Conservation (phyloP, 2,797 vertebrate genomes). For the Fratercula arctica region DNA sequence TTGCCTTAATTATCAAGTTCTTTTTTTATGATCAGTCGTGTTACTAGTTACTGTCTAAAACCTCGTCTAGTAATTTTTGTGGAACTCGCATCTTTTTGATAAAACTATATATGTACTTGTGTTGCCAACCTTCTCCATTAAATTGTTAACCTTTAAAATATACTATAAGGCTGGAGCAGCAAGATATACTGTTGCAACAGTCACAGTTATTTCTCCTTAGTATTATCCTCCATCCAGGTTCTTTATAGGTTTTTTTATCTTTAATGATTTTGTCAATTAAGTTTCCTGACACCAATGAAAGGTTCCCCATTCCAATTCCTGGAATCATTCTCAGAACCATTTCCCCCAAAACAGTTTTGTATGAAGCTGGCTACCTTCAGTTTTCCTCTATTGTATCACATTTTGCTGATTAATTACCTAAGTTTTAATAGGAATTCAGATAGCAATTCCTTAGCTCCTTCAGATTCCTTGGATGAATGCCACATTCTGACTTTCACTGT, state of each 20-base stretch:
- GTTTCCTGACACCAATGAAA: not conserved
- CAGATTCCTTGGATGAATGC: slow-evolving; percentile 31
- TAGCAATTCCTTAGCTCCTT: slow-evolving; percentile 21
- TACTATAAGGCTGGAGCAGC: not conserved
- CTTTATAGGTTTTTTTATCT: not conserved
- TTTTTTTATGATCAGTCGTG: not conserved
- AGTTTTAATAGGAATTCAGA: slow-evolving; percentile 28
- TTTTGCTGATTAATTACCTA: slow-evolving; percentile 48
- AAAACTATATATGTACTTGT: not conserved
- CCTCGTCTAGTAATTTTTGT: not conserved
- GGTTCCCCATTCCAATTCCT: not conserved
- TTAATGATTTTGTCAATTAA: not conserved
- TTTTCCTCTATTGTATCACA: not conserved
- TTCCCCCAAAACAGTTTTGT: not conserved
- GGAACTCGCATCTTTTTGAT: not conserved
- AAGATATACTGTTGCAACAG: not conserved
- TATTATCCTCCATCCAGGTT: not conserved
- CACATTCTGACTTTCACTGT: slow-evolving; percentile 21
- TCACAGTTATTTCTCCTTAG: not conserved
- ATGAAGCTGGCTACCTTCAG: not conserved
- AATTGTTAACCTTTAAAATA: not conserved
- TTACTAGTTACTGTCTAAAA: not conserved
- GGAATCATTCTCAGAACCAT: slow-evolving; percentile 9
- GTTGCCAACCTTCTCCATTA: not conserved
- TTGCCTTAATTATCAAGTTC: not conserved